Evolutionary conservation across 2,797 vertebrate species (phyloP).

Genomic region (Labroides dimidiatus): DNA sequence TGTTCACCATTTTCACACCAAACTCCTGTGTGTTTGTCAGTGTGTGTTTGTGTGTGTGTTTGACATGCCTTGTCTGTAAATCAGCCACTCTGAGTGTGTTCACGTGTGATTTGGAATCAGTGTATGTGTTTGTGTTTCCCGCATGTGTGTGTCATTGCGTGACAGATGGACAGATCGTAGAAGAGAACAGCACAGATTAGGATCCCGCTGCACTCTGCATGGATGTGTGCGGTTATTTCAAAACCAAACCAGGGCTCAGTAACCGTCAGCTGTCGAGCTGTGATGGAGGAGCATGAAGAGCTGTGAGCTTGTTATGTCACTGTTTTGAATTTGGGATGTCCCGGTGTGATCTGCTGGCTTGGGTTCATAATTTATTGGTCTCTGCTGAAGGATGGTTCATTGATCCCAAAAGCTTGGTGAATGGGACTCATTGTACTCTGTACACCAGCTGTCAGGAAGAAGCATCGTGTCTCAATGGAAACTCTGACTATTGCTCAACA

Average conservation of each 20-base stretch:
- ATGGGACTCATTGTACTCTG: background rate
- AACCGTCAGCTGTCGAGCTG: slow-evolving; percentile 25
- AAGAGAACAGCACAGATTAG: slow-evolving; percentile 70
- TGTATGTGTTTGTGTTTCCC: background rate
- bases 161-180: slow-evolving; percentile 69
- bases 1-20: slow-evolving; percentile 72
- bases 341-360: slow-evolving; percentile 25
- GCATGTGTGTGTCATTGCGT: slow-evolving; percentile 31
- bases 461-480: background rate
- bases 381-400: background rate
- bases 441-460: slow-evolving; percentile 20
- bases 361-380: slow-evolving; percentile 35
- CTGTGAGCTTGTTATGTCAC: slow-evolving; percentile 30
- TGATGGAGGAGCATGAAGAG: slow-evolving; percentile 25
- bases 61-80: background rate
- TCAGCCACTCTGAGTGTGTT: background rate
- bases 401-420: slow-evolving; percentile 7
- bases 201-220: slow-evolving; percentile 19
- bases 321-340: slow-evolving; percentile 21
- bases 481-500: background rate
- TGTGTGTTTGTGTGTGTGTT: background rate
- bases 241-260: slow-evolving; percentile 45
- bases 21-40: background rate
- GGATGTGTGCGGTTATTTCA: slow-evolving; percentile 38
- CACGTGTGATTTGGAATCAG: background rate